These are phyloP conservation scores for Acleris cristana DNA, from an alignment of 2,888 invertebrate genomes.

Conservation along the genomic window DNA sequence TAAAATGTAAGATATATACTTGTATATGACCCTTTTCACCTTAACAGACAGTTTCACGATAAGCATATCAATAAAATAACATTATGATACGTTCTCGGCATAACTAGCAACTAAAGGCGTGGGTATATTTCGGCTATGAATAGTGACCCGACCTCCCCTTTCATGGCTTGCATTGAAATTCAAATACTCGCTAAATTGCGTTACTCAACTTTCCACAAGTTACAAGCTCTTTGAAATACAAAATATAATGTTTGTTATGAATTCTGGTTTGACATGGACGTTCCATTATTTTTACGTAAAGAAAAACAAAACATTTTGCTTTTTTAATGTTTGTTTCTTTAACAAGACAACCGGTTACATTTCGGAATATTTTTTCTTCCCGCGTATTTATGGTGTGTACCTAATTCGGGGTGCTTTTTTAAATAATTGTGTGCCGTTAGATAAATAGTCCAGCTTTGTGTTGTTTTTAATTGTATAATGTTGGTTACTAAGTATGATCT, in stretches of 20 bases:
- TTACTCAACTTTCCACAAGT: constrained; percentile 9
- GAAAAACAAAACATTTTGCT: not conserved
- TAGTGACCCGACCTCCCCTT: constrained; percentile 42
- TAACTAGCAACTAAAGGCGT: constrained; percentile 45
- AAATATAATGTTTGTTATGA: constrained; percentile 8
- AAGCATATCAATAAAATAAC: constrained; percentile 20
- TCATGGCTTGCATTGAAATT: constrained; percentile 46
- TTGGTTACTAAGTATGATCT: too few species aligned
- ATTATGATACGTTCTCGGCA: constrained; percentile 38
- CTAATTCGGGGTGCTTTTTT: too few species aligned
- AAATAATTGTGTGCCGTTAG: too few species aligned
- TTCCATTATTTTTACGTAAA: not conserved
- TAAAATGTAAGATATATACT: too few species aligned
- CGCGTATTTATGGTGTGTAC: too few species aligned
- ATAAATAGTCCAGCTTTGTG: too few species aligned
- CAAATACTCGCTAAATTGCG: constrained; percentile 41
- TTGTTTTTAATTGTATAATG: too few species aligned
- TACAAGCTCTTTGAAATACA: not conserved
- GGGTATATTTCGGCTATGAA: constrained; percentile 45
- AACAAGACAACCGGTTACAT: too few species aligned
- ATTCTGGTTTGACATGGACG: constrained; percentile 2
- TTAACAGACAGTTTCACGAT: not conserved
- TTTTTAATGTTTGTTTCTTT: not conserved
- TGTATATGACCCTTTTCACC: not conserved
- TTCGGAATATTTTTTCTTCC: too few species aligned